Percentiles rank a stretch among this genome's conserved stretches.
These are phyloP conservation scores for Hybognathus amarus DNA, from an alignment of 2,797 vertebrate species.

Conservation along the genomic window DNA sequence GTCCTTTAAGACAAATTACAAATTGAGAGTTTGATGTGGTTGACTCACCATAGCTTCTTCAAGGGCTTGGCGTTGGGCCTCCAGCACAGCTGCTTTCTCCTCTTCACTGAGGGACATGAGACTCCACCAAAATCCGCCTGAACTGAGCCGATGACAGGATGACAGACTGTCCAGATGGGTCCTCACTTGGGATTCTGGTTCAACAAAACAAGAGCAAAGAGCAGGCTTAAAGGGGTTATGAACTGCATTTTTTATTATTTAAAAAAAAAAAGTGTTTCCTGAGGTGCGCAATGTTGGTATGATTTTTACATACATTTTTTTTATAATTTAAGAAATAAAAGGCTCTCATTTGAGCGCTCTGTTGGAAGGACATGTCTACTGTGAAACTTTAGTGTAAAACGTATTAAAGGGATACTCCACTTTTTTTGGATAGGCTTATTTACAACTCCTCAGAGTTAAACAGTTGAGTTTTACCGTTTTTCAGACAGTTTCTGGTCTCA, in stretches of 20 bases:
- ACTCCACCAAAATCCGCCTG: conserved; percentile 73
- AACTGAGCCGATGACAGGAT: conserved; percentile 78
- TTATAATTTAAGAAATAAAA: neutral
- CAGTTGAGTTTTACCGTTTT: too few relatives aligned
- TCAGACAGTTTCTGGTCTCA: too few relatives aligned
- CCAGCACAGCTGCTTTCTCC: conserved; percentile 64
- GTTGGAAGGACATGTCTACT: too few relatives aligned
- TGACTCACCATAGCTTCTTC: conserved; percentile 63
- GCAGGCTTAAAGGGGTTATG: neutral
- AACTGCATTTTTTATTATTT: neutral
- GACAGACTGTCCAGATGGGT: conserved; percentile 75
- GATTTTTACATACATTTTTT: too few relatives aligned
- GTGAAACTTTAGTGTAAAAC: too few relatives aligned
- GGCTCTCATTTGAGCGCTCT: too few relatives aligned
- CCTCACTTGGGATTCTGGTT: conserved; percentile 78
- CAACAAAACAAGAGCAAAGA: neutral
- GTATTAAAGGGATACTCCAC: too few relatives aligned
- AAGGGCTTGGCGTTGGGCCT: conserved; percentile 64
- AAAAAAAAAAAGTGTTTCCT: too few relatives aligned
- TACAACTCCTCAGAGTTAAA: too few relatives aligned
- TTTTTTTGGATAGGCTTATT: too few relatives aligned
- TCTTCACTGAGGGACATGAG: conserved; percentile 67
- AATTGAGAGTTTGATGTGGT: neutral
- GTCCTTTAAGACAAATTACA: neutral
- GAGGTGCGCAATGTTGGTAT: neutral